Evolutionary conservation across 1,140 invertebrate species (phyloP), one percentile per base, ranked within the genome.

Genomic region (Bombus breviceps): DNA sequence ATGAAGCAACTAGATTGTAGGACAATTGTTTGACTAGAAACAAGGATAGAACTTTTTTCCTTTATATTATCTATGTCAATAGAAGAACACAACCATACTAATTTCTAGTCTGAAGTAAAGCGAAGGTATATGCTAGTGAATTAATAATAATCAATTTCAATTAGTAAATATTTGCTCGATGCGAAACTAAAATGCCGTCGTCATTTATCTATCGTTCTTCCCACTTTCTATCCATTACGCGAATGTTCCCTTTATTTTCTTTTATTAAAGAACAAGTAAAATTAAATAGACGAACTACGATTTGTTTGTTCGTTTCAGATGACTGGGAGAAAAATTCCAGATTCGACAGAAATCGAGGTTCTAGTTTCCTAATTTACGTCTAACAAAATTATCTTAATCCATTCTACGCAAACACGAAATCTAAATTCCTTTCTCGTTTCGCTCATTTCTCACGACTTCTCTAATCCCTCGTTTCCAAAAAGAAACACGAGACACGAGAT

Each of bases 101-200:
- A 39, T 71, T 41, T 39, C 25, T 28, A 12, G 10, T 34, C 32
- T 5, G n/a, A 41, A 39, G 10, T 5, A 28, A 71, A 71, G 28
- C 0, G 34, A 28, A 71, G 37, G 13, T 28, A 39, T 6, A 71
- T 39, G 13, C 15, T 1, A 28, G 2, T 4, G 5, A 15, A 37
- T 25, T 53, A 53, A 32, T 47, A 25, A 74, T 12, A 74, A 34
- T n/a, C n/a, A 59, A 76, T 76, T 15, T 74, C 41, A 74, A 74
- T 74, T 53, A 53, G 10, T 13, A 15, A 72, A 53, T 47, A 22
- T 74, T 74, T 25, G n/a, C 15, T 39, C 12, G n/a, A 74, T 28
- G 12, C 18, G 10, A 39, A 76, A 39, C 12, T 59, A 15, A 37
- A 59, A 59, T 39, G 28, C 25, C 13, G 25, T 3, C 6, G 37